Evolutionary conservation across 2,113 vertebrate genomes (phyloP).

Genomic region (Balaenoptera acutorostrata): DNA sequence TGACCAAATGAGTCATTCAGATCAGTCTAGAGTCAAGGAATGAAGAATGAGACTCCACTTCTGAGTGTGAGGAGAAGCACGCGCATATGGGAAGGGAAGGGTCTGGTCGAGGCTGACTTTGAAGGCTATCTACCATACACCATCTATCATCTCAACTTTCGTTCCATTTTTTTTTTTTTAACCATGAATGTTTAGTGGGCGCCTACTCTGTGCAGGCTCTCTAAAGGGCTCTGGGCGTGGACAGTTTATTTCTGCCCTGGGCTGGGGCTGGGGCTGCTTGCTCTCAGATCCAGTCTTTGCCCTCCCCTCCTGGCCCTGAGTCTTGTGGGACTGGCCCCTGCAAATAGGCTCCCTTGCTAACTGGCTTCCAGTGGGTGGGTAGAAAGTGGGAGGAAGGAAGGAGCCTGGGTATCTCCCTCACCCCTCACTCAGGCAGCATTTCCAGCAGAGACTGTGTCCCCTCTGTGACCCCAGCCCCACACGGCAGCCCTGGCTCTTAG

Average conservation of each 20-base stretch:
- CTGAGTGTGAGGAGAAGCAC: not conserved
- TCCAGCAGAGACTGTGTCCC: not conserved
- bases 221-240: not conserved
- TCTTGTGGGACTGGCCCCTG: not conserved
- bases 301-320: not conserved
- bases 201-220: not conserved
- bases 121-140: rapidly evolving
- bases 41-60: not conserved
- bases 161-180: not conserved
- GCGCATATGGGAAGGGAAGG: rapidly evolving
- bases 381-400: not conserved
- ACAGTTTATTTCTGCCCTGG: not conserved
- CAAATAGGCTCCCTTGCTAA: not conserved
- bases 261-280: not conserved
- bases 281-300: not conserved
- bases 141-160: not conserved
- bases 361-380: not conserved
- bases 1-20: not conserved
- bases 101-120: rapidly evolving
- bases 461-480: not conserved
- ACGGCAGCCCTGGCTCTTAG: not conserved
- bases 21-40: not conserved
- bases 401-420: too few species aligned
- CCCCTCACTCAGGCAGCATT: not conserved
- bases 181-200: not conserved